Base-by-base conservation (phyloP, 2,113 vertebrate species). In the Gymnarchus niloticus region DNA sequence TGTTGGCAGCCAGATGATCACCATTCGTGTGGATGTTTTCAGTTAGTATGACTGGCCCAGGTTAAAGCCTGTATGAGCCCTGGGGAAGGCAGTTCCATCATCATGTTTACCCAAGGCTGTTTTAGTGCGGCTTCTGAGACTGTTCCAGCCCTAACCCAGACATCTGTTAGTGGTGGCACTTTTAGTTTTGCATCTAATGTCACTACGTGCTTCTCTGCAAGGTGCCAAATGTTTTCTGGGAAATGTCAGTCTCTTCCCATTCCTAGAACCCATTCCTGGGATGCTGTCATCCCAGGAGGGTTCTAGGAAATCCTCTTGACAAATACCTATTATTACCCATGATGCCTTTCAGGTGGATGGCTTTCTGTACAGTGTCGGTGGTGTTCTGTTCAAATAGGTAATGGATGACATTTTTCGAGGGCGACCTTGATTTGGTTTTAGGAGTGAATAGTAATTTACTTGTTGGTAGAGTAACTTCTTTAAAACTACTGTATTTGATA, bases 371-470 rank as follows among this genome's bases (percentile, higher is more conserved):
- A n/a, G n/a, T n/a, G 61, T 37, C 61, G 12, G 61, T 17, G 2
- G 52, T 37, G 10, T 73, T 41, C 65, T 73, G n/a, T 73, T 73
- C 6, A 73, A 73, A 73, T 41, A 73, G 33, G 65, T 73, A 73
- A 17, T 0, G 5, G 65, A 73, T 73, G 65, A 73, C 14, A 73
- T 37, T 41, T 41, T 37, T 41, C 28, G 19, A 33, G 28, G 65
- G 65, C 19, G 65, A 73, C 65, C 33, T 73, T 73, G 65, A 73
- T 37, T n/a, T 73, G 65, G 65, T 73, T 73, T 73, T 69, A 69
- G 61, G 61, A 69, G 17, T 69, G 25, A 14, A 33, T 69, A 69
- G 61, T 37, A 37, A 69, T 69, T 69, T 73, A 73, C 1, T 19
- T 2, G 14, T 73, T 33, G 3, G 65, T 73, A n/a, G n/a, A n/a